Evolutionary conservation across 92 coral and sea anemone genomes (phyloP).

Genomic region (Siderastrea siderea): DNA sequence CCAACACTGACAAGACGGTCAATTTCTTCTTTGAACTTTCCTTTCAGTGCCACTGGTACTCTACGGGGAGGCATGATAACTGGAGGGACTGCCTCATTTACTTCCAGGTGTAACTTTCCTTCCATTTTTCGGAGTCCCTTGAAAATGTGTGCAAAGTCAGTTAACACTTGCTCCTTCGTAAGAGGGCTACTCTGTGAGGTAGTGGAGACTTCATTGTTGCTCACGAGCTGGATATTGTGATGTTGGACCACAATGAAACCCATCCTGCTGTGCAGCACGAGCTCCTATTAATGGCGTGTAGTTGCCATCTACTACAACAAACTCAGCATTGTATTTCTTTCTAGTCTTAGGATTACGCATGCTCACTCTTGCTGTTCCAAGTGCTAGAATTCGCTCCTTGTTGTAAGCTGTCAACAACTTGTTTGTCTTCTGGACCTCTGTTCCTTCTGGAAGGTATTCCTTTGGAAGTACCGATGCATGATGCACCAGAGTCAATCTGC

Average conservation of each 20-base stretch:
- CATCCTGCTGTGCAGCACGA: conserved; percentile 7
- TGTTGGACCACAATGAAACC: background rate
- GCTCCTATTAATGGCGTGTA: background rate
- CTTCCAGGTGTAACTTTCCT: too few species aligned
- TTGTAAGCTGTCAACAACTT: conserved; percentile 13
- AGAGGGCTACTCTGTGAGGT: too few species aligned
- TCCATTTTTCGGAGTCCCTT: too few species aligned
- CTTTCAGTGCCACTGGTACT: too few species aligned
- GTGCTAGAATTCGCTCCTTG: conserved; percentile 16
- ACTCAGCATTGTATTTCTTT: background rate
- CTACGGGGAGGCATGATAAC: too few species aligned
- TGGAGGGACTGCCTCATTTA: too few species aligned
- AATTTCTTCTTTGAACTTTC: too few species aligned
- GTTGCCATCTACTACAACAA: background rate
- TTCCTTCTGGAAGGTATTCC: conserved; percentile 7
- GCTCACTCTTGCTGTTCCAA: conserved; percentile 21
- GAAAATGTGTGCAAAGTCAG: too few species aligned
- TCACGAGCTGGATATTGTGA: too few species aligned
- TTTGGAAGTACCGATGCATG: conserved; percentile 17
- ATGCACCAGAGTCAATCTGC: conserved; percentile 40
- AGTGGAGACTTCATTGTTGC: too few species aligned
- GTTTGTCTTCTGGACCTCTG: conserved; percentile 16
- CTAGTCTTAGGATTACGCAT: conserved; percentile 11
- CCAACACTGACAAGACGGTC: too few species aligned
- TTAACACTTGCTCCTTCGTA: too few species aligned